These are phyloP conservation scores for Dissostichus mawsoni DNA, from an alignment of 2,113 vertebrate species.

Conservation along the genomic window DNA sequence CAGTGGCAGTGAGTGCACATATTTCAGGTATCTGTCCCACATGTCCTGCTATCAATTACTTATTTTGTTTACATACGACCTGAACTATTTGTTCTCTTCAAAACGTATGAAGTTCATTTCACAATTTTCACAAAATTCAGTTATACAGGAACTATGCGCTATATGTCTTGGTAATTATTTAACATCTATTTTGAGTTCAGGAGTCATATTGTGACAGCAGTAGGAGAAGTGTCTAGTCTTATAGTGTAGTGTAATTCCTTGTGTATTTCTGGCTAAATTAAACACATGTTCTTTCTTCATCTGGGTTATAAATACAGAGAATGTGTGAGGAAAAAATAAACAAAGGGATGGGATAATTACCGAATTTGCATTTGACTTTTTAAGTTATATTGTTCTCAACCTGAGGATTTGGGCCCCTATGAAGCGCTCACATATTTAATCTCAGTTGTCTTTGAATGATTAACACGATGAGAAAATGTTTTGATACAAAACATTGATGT, in stretches of 20 bases:
- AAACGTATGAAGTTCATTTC: constrained; percentile 1
- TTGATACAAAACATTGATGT: no score
- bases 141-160: background rate
- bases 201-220: background rate
- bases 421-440: no score
- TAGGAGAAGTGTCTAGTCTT: background rate
- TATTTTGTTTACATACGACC: background rate
- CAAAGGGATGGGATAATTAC: background rate
- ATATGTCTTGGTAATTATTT: background rate
- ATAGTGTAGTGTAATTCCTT: background rate
- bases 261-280: background rate
- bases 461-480: background rate
- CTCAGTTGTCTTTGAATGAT: background rate
- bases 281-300: background rate
- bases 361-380: no score
- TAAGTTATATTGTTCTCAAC: no score
- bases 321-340: no score
- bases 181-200: background rate
- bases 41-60: background rate
- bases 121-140: background rate
- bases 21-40: background rate
- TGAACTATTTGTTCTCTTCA: background rate
- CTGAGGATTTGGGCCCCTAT: no score
- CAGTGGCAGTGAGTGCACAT: background rate
- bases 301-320: background rate